Conservation (phyloP, 2,113 vertebrate genomes). For the Jacana jacana region DNA sequence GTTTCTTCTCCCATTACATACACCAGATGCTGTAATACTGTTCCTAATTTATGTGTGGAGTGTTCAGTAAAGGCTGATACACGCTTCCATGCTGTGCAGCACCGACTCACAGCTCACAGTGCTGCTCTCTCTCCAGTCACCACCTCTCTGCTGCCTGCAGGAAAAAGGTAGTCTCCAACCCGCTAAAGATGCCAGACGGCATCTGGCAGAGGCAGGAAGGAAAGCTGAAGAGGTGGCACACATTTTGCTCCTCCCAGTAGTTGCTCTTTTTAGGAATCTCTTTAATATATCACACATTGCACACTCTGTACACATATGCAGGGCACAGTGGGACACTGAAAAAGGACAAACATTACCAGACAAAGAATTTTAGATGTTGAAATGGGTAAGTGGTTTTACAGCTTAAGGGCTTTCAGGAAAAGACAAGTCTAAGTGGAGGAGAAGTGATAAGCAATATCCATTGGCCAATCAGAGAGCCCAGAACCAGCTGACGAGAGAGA, state of each 20-base stretch:
- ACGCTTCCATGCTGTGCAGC: not conserved
- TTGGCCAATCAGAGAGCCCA: not conserved
- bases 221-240: slow-evolving; percentile 9
- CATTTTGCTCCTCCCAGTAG: not conserved
- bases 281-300: not conserved
- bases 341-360: not conserved
- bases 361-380: not conserved
- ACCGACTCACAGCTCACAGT: not conserved
- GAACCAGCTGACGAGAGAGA: not conserved
- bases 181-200: not conserved
- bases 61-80: not conserved
- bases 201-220: not conserved
- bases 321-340: not conserved
- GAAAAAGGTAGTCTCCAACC: not conserved
- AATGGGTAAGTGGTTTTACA: not conserved
- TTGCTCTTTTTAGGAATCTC: not conserved
- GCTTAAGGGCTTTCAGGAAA: not conserved
- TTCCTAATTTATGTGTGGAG: not conserved
- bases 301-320: not conserved
- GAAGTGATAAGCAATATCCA: not conserved
- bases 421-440: not conserved
- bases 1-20: not conserved
- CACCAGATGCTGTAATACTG: not conserved
- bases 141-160: not conserved
- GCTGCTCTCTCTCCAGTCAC: not conserved